Conservation (phyloP, 2,113 vertebrate genomes). For the Syrrhaptes paradoxus region DNA sequence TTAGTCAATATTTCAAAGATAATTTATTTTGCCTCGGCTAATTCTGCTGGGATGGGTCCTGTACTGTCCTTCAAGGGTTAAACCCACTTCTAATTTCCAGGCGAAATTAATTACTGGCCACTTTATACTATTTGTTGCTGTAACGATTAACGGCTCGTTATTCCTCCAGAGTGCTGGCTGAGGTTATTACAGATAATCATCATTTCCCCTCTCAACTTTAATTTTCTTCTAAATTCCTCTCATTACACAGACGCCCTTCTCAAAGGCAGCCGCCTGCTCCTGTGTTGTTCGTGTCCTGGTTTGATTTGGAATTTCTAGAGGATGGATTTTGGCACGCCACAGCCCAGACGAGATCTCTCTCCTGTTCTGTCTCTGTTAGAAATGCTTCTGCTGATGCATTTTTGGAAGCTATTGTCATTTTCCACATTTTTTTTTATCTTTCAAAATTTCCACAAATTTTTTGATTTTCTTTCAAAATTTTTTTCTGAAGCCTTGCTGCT, state of each 20-base stretch:
- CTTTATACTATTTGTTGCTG: neutral
- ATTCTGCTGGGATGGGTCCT: neutral
- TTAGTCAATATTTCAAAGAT: neutral
- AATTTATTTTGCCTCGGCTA: neutral
- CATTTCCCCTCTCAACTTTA: neutral
- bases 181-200: neutral
- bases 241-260: neutral
- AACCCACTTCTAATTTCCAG: slow-evolving; percentile 7
- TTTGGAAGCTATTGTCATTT: neutral
- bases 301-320: neutral
- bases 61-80: neutral
- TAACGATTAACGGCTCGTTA: neutral
- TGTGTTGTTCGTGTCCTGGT: no score
- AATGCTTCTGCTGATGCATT: neutral
- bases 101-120: neutral
- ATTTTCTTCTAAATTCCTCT: neutral
- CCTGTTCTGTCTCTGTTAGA: neutral
- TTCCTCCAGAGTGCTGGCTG: neutral
- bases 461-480: neutral
- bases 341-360: neutral
- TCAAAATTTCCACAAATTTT: neutral
- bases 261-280: neutral
- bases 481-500: neutral
- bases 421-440: neutral
- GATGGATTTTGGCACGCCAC: fast-evolving